Conservation (phyloP, 2,113 vertebrate species). For the Promerops cafer region DNA sequence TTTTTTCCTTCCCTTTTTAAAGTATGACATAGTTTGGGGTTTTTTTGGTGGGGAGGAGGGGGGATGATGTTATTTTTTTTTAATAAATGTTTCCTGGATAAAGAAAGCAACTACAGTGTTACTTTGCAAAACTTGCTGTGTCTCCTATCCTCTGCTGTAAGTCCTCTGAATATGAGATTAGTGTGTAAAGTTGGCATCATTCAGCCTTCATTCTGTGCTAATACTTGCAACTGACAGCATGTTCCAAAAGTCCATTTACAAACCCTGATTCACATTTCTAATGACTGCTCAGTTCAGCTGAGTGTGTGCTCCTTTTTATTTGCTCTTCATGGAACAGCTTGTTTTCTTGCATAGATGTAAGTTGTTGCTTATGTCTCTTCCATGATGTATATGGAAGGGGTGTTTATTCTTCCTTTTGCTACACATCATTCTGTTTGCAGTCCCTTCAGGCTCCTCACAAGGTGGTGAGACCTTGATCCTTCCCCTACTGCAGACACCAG, state of each 20-base stretch:
- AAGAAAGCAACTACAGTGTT: neutral
- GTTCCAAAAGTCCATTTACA: neutral
- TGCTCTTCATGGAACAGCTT: neutral
- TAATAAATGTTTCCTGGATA: neutral
- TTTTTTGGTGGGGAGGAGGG: accelerated
- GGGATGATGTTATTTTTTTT: neutral
- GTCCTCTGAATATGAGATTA: neutral
- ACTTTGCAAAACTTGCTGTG: neutral
- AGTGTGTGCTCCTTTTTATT: neutral
- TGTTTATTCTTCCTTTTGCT: neutral
- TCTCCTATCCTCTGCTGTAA: neutral
- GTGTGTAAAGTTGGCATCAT: neutral
- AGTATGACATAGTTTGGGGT: neutral
- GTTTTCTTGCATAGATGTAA: neutral
- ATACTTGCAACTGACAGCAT: neutral
- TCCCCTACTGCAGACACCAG: neutral
- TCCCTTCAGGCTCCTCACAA: neutral
- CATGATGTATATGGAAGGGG: neutral
- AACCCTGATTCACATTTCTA: neutral
- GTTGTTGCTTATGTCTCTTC: neutral
- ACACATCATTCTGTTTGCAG: neutral
- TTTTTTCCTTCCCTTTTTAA: neutral
- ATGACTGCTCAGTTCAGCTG: neutral
- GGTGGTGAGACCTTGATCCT: neutral
- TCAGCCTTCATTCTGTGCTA: neutral